Evolutionary conservation across 2,113 vertebrate species (phyloP).

Genomic region (Osmerus eperlanus): DNA sequence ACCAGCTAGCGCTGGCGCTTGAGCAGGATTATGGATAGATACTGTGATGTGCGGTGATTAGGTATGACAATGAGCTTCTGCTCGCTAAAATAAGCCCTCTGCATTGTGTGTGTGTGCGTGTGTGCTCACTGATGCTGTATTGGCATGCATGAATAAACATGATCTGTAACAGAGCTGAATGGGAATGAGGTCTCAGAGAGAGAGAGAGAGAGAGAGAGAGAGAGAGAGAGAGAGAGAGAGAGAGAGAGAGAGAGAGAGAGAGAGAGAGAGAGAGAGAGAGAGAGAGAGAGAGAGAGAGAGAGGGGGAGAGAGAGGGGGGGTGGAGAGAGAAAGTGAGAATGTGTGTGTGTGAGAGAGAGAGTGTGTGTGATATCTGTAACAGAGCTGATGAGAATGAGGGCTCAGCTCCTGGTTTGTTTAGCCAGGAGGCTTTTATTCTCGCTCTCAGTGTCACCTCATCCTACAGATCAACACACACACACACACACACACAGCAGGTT

Average conservation of each 20-base stretch:
- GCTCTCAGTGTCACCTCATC: constrained; percentile 60
- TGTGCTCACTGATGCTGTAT: constrained; percentile 54
- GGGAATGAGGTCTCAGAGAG: constrained; percentile 63
- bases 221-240: constrained; percentile 32
- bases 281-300: too few relatives aligned
- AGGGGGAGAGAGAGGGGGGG: constrained; percentile 20
- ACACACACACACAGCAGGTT: constrained; percentile 34
- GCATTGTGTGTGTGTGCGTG: constrained; percentile 30
- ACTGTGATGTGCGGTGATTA: constrained; percentile 72
- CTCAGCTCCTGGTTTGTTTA: constrained; percentile 59
- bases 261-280: too few relatives aligned
- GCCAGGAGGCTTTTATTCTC: constrained; percentile 67
- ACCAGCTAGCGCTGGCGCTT: constrained; percentile 39
- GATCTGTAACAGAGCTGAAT: constrained; percentile 71
- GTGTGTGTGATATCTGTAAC: constrained; percentile 50
- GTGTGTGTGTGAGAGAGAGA: constrained; percentile 7
- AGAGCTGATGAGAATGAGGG: constrained; percentile 64
- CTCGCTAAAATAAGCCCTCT: constrained; percentile 66
- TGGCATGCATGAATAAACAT: constrained; percentile 75
- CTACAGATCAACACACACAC: constrained; percentile 54
- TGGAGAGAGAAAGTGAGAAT: too few relatives aligned
- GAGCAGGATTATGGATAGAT: constrained; percentile 63
- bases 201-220: constrained; percentile 25
- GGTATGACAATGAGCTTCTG: constrained; percentile 73
- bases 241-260: too few relatives aligned